These are phyloP conservation scores for Araneus ventricosus DNA, from an alignment of 1,140 invertebrate genomes.

Conservation along the genomic window DNA sequence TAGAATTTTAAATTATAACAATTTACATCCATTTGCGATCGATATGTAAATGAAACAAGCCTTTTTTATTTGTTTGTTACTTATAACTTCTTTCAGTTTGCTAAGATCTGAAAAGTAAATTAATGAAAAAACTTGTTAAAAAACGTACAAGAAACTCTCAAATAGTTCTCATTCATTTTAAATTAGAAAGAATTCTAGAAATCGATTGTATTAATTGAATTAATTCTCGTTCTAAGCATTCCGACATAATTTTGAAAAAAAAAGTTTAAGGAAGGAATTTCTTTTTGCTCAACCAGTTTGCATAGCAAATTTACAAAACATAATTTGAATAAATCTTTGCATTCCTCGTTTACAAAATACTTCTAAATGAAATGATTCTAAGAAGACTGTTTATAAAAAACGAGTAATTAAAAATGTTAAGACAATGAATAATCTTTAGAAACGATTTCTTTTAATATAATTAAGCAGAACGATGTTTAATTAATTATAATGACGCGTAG, in stretches of 20 bases:
- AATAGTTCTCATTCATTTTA: not conserved
- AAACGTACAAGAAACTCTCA: not conserved
- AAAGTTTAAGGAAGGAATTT: not conserved
- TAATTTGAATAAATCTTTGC: too few relatives aligned
- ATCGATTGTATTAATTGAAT: not conserved
- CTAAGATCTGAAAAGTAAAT: not conserved
- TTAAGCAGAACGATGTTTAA: too few relatives aligned
- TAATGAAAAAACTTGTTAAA: not conserved
- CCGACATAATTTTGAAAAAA: not conserved
- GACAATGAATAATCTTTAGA: too few relatives aligned
- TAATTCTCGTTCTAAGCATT: not conserved
- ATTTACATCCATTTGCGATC: slow-evolving; percentile 25
- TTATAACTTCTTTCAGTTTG: not conserved
- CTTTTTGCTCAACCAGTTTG: not conserved
- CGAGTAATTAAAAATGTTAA: too few relatives aligned
- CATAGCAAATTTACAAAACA: too few relatives aligned
- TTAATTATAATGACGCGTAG: too few relatives aligned
- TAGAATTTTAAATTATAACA: not conserved
- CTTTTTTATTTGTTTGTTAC: not conserved
- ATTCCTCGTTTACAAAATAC: too few relatives aligned
- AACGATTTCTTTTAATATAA: too few relatives aligned
- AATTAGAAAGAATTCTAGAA: not conserved
- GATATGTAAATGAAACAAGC: not conserved
- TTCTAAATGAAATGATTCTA: too few relatives aligned
- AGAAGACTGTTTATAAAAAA: too few relatives aligned